These are phyloP conservation scores for Stenotaenia linearis DNA, from an alignment of 2,888 invertebrate species.

Conservation along the genomic window DNA sequence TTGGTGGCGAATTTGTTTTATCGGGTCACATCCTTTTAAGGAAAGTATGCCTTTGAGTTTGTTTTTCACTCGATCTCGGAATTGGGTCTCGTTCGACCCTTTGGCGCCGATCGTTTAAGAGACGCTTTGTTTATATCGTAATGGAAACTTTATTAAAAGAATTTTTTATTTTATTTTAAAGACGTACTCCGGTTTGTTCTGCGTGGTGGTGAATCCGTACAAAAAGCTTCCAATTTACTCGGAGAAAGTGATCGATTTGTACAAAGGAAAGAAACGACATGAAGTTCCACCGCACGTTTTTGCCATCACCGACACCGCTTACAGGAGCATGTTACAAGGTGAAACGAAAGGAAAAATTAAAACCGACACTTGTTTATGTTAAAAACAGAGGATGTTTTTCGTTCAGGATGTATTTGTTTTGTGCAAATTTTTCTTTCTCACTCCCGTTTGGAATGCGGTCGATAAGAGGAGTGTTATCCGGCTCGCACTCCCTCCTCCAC, in stretches of 20 bases:
- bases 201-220: conserved; percentile 99
- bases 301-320: conserved; percentile 98
- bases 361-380: neutral
- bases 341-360: conserved; percentile 36
- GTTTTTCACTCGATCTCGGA: neutral
- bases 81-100: neutral
- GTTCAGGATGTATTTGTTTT: neutral
- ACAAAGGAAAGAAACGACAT: conserved; percentile 98
- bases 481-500: neutral
- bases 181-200: conserved; percentile 99
- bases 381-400: too few species aligned
- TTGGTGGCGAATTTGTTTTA: neutral
- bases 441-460: neutral
- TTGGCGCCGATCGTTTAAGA: neutral
- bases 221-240: conserved; percentile 98
- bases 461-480: neutral
- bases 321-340: conserved; percentile 99
- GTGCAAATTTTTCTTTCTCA: neutral
- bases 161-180: conserved; percentile 52
- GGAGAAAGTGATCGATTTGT: conserved; percentile 98
- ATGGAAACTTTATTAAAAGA: neutral
- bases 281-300: conserved; percentile 99
- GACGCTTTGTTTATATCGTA: conserved; percentile 8
- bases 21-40: neutral
- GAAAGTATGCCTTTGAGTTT: neutral